Evolutionary conservation across 2,888 invertebrate genomes (phyloP).

Genomic region (Drosophila cognata): DNA sequence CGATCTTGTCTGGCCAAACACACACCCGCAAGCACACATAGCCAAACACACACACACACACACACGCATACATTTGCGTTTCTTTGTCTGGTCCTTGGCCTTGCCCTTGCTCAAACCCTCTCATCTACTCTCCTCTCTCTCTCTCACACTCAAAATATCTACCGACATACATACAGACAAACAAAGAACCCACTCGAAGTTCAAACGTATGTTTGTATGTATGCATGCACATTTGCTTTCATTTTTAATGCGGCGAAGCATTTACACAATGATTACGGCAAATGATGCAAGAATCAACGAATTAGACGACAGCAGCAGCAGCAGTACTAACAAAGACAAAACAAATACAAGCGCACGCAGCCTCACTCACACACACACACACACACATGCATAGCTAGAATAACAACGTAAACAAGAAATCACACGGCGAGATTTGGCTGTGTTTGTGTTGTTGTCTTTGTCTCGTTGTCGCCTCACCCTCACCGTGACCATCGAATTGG

Average conservation of each 20-base stretch:
- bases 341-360: constrained; percentile 18
- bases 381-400: constrained; percentile 23
- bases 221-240: constrained; percentile 60
- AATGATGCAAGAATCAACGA: constrained; percentile 75
- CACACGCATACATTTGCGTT: constrained; percentile 6
- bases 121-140: background rate
- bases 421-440: constrained; percentile 56
- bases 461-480: constrained; percentile 58
- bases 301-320: constrained; percentile 48
- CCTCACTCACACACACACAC: constrained; percentile 29
- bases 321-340: constrained; percentile 35
- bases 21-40: constrained; percentile 1
- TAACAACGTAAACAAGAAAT: constrained; percentile 74
- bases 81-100: constrained; percentile 76
- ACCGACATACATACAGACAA: constrained; percentile 4
- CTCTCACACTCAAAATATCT: constrained; percentile 6
- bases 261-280: constrained; percentile 73
- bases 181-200: constrained; percentile 24
- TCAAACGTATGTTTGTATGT: background rate
- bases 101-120: constrained; percentile 42
- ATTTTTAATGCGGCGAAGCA: constrained; percentile 62
- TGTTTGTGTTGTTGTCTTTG: constrained; percentile 22
- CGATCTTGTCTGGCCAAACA: constrained; percentile 50
- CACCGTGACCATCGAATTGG: constrained; percentile 77
- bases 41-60: constrained; percentile 3